Conservation (phyloP, 92 coral and sea anemone species). For the Palythoa grandiflora region DNA sequence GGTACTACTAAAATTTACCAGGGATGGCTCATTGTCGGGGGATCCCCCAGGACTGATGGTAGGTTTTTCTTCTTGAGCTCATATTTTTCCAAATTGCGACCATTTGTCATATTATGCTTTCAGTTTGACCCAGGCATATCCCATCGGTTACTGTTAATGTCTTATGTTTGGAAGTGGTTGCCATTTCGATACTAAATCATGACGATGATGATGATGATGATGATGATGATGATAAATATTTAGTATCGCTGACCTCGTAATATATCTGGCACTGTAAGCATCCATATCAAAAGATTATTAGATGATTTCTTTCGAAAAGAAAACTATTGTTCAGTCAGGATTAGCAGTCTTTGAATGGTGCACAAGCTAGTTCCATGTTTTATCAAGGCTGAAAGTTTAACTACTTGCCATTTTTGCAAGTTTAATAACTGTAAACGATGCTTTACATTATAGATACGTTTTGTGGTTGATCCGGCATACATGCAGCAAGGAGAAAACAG, state of each 20-base stretch:
- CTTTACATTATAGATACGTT: slow-evolving; percentile 69
- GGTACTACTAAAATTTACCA: slow-evolving; percentile 79
- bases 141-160: too few species aligned
- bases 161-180: too few species aligned
- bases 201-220: too few species aligned
- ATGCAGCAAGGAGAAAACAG: slow-evolving; percentile 97
- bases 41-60: slow-evolving; percentile 94
- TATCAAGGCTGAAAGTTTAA: background rate
- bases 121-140: too few species aligned
- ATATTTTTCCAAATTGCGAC: background rate
- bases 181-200: too few species aligned
- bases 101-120: background rate
- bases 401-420: background rate
- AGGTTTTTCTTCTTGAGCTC: slow-evolving; percentile 17
- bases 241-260: background rate
- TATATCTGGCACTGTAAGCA: background rate
- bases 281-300: background rate
- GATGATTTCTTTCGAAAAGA: too few species aligned
- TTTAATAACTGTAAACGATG: background rate
- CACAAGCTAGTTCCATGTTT: background rate
- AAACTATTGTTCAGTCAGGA: background rate
- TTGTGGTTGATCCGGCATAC: slow-evolving; percentile 87
- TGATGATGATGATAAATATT: too few species aligned
- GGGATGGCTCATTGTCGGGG: slow-evolving; percentile 83
- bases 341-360: background rate